Percentiles rank a stretch among this genome's conserved stretches.
Conservation (phyloP, 2,113 vertebrate genomes). For the Porphyrio hochstetteri region DNA sequence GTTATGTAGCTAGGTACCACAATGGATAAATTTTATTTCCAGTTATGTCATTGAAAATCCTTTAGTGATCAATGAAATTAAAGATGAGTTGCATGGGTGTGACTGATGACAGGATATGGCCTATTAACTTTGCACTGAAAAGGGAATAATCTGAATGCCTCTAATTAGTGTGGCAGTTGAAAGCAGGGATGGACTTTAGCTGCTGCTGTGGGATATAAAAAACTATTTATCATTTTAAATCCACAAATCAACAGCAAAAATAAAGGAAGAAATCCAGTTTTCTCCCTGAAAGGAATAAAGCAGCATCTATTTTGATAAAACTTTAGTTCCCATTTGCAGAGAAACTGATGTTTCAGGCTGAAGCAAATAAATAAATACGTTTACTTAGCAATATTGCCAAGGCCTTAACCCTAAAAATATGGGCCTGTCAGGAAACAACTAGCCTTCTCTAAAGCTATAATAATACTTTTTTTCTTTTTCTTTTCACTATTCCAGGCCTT, state of each 20-base stretch:
- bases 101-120: neutral
- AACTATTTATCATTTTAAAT: neutral
- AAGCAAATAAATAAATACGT: neutral
- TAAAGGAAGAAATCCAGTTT: neutral
- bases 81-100: neutral
- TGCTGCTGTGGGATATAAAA: neutral
- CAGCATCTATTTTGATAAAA: neutral
- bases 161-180: neutral
- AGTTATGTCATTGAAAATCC: neutral
- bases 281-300: neutral
- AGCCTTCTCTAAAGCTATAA: neutral
- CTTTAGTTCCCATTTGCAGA: neutral
- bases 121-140: neutral
- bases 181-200: neutral
- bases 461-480: neutral
- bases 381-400: neutral
- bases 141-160: neutral
- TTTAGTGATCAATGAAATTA: neutral
- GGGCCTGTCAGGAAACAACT: neutral
- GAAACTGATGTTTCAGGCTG: neutral
- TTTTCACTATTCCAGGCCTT: neutral
- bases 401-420: neutral
- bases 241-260: neutral
- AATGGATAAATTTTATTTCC: neutral
- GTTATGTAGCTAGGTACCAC: neutral